Conservation (phyloP, 2,888 invertebrate species). For the Salticus scenicus region DNA sequence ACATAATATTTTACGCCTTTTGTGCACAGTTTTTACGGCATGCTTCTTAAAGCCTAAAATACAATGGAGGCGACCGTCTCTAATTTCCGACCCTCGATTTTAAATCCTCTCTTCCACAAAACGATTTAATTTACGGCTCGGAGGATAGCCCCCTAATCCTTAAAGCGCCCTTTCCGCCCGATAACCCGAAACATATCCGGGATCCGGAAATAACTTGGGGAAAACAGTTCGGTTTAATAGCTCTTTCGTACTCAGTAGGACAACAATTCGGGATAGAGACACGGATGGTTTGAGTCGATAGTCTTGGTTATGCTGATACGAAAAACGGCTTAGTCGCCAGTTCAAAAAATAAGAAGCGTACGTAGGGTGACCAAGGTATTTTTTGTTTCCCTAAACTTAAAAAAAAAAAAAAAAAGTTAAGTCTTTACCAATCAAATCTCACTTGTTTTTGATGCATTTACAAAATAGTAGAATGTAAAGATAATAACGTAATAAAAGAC, state of each 20-base stretch:
- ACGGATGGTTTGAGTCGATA: constrained; percentile 57
- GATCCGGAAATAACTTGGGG: constrained; percentile 59
- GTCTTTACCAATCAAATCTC: no score
- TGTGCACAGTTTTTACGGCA: neutral
- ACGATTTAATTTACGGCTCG: constrained; percentile 62
- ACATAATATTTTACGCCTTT: neutral
- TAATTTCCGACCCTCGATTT: constrained; percentile 57
- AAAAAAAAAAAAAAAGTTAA: no score
- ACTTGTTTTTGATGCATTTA: no score
- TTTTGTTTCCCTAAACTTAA: no score
- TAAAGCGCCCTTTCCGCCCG: constrained; percentile 54
- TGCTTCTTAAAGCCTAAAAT: constrained; percentile 34
- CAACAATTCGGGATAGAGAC: constrained; percentile 45
- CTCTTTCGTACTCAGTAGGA: constrained; percentile 40
- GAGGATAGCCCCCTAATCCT: constrained; percentile 31
- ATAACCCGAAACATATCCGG: constrained; percentile 64
- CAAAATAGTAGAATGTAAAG: no score
- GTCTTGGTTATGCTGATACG: neutral
- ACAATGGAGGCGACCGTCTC: constrained; percentile 46
- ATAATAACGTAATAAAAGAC: no score
- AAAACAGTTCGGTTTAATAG: constrained; percentile 63
- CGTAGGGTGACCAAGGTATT: no score
- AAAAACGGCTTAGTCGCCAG: no score
- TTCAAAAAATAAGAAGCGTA: no score
- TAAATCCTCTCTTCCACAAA: constrained; percentile 62